Conservation (phyloP, 2,113 vertebrate species). For the Cavia porcellus region DNA sequence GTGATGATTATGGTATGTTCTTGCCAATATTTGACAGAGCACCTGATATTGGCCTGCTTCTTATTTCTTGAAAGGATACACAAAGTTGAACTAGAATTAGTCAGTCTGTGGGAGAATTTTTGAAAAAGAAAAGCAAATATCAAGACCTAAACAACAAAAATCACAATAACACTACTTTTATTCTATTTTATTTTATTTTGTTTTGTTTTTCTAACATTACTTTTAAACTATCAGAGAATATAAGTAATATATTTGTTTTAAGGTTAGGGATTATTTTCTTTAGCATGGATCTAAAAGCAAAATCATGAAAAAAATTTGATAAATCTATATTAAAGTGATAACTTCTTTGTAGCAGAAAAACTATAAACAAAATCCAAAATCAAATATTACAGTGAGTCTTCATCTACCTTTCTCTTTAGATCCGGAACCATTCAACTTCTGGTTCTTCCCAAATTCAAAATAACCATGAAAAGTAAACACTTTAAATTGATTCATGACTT, state of each 20-base stretch:
- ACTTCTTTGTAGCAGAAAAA: background rate
- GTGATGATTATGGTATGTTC: background rate
- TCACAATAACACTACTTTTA: background rate
- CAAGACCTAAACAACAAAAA: constrained; percentile 5
- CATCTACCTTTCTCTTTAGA: background rate
- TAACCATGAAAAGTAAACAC: background rate
- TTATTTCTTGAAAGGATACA: constrained; percentile 36
- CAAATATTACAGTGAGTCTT: background rate
- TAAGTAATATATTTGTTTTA: background rate
- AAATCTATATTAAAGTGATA: background rate
- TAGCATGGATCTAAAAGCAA: background rate
- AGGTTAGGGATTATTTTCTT: background rate
- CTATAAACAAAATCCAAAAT: constrained; percentile 28
- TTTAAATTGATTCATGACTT: background rate
- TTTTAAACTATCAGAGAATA: constrained; percentile 8
- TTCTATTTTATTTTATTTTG: too few relatives aligned
- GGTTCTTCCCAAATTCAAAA: background rate
- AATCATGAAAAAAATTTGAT: background rate
- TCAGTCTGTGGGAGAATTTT: background rate
- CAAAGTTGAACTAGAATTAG: background rate
- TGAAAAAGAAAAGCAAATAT: background rate
- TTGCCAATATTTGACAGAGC: background rate
- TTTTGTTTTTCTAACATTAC: background rate
- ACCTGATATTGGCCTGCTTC: background rate
- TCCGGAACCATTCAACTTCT: background rate